phyloP scores from a whole-genome alignment of 2,888 invertebrate species.

The Antitype chi region DNA sequence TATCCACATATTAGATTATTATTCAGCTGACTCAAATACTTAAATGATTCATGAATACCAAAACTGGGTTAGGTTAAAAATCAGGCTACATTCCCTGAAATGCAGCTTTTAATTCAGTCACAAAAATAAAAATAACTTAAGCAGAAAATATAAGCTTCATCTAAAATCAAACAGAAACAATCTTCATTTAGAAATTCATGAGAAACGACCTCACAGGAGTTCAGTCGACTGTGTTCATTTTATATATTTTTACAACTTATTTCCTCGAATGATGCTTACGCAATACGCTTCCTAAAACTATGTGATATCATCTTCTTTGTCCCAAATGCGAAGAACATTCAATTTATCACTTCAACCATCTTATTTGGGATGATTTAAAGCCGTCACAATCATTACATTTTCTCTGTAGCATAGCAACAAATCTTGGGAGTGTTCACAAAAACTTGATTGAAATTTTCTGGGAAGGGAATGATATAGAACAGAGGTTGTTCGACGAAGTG shows the following conservation, averaged over 20 bases:
- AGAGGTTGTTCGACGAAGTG: constrained; percentile 63
- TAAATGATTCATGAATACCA: background rate
- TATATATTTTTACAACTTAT: constrained; percentile 56
- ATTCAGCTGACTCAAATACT: background rate
- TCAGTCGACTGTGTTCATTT: constrained; percentile 14
- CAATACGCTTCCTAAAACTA: constrained; percentile 59
- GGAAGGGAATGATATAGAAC: constrained; percentile 63
- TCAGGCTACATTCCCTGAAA: constrained; percentile 21
- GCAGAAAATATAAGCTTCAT: constrained; percentile 40
- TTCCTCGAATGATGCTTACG: constrained; percentile 59
- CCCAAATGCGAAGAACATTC: constrained; percentile 55
- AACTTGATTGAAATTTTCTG: constrained; percentile 58
- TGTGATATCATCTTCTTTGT: constrained; percentile 63
- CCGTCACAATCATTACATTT: constrained; percentile 57
- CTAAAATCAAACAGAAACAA: constrained; percentile 19
- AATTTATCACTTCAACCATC: constrained; percentile 66
- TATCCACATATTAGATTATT: background rate
- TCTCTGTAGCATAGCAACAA: constrained; percentile 61
- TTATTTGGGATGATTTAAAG: constrained; percentile 70
- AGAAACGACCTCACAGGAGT: constrained; percentile 44
- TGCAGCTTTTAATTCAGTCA: constrained; percentile 11
- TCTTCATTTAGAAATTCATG: constrained; percentile 44
- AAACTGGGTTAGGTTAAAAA: background rate
- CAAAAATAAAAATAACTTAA: constrained; percentile 40
- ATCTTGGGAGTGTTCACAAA: constrained; percentile 51